Percentiles rank a stretch among this genome's conserved stretches.
These are phyloP conservation scores for Rhinatrema bivittatum DNA, from an alignment of 2,797 vertebrate genomes.

Conservation along the genomic window DNA sequence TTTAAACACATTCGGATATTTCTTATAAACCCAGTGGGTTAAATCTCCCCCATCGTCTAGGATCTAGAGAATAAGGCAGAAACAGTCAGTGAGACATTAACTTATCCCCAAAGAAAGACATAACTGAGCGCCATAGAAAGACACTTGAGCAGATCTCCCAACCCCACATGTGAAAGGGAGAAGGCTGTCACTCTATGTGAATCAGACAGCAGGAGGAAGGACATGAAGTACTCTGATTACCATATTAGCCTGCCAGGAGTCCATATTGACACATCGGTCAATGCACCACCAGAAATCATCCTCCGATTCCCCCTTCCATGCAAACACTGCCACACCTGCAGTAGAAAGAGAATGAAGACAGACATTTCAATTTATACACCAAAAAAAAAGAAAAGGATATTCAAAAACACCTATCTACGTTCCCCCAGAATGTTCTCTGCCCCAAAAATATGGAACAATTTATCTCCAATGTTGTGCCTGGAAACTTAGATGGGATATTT, in stretches of 20 bases:
- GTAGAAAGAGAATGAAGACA: constrained; percentile 14
- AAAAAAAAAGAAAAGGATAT: too few species aligned
- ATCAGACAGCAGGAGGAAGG: background rate
- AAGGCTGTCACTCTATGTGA: too few species aligned
- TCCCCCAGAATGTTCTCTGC: too few species aligned
- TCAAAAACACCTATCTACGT: too few species aligned
- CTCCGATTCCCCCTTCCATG: constrained; percentile 97
- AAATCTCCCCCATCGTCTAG: constrained; percentile 94
- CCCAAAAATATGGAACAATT: too few species aligned
- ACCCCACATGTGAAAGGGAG: too few species aligned
- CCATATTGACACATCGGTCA: constrained; percentile 87
- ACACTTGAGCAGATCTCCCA: background rate
- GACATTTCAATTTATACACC: too few species aligned
- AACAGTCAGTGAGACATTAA: constrained; percentile 19
- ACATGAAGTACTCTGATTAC: constrained; percentile 49
- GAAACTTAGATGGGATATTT: too few species aligned
- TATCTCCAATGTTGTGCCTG: too few species aligned
- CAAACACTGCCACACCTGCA: constrained; percentile 89
- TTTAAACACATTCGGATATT: constrained; percentile 94
- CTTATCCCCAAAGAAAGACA: too few species aligned
- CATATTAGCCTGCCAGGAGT: constrained; percentile 96
- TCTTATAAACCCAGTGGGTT: constrained; percentile 98
- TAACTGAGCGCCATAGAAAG: too few species aligned
- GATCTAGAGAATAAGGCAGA: constrained; percentile 64
- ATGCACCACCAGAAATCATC: constrained; percentile 99